These are phyloP conservation scores for Clytia hemisphaerica DNA, from an alignment of 30 jellyfish, hydroid and myxozoan species.

Conservation along the genomic window DNA sequence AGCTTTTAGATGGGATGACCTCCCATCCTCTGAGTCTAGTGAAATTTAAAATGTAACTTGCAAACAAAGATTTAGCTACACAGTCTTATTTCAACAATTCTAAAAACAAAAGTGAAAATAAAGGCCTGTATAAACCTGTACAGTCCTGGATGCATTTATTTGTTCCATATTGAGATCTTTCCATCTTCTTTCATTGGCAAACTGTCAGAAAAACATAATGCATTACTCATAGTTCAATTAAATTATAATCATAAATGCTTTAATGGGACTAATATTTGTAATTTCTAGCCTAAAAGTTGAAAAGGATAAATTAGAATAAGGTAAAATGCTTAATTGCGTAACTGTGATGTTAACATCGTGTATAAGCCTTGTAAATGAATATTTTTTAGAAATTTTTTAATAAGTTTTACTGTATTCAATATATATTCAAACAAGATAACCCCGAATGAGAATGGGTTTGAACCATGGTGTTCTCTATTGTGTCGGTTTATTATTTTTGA, in stretches of 20 bases:
- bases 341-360: background rate
- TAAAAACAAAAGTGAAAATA: background rate
- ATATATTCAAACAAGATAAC: no score
- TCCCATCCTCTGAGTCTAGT: no score
- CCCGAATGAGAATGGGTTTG: no score
- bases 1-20: no score
- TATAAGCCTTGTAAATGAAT: background rate
- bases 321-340: background rate
- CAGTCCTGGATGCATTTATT: slow-evolving; percentile 91
- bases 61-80: no score
- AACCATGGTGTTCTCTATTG: no score
- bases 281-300: background rate
- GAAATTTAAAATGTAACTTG: no score
- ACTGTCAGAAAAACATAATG: slow-evolving; percentile 14
- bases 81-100: background rate
- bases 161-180: slow-evolving; percentile 75
- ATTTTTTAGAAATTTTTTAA: no score
- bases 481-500: no score
- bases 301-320: background rate
- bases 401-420: no score
- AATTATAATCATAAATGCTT: no score
- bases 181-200: slow-evolving; percentile 52
- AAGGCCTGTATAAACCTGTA: slow-evolving; percentile 50
- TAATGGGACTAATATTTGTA: background rate
- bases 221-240: no score